A percentile compares a stretch with the other conserved stretches of the same genome.
These are phyloP conservation scores for Spinus olivaceus DNA, from an alignment of 2,797 vertebrate genomes.

Conservation along the genomic window DNA sequence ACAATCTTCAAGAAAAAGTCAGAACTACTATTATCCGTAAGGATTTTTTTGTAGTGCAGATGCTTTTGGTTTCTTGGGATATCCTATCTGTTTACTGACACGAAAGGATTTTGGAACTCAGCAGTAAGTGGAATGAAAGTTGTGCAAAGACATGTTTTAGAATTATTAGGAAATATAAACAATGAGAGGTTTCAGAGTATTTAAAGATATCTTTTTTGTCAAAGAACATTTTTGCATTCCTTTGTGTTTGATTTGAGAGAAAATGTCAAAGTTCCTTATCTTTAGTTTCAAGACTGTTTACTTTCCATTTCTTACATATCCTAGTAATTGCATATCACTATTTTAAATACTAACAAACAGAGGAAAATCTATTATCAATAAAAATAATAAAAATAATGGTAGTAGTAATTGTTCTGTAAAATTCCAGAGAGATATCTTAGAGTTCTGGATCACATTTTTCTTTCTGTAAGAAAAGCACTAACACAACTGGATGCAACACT, in stretches of 20 bases:
- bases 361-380: not conserved
- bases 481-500: not conserved
- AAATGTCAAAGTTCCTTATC: not conserved
- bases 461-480: not conserved
- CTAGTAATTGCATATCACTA: not conserved
- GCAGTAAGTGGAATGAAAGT: not conserved
- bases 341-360: not conserved
- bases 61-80: not conserved
- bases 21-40: not conserved
- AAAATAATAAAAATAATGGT: not conserved
- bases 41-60: not conserved
- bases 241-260: not conserved
- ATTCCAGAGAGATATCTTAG: not conserved
- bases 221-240: not conserved
- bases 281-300: not conserved
- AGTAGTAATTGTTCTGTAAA: not conserved
- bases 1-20: not conserved
- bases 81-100: not conserved
- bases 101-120: not conserved
- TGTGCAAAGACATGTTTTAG: not conserved
- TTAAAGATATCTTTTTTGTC: not conserved
- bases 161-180: not conserved
- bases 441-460: not conserved
- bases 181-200: not conserved
- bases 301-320: not conserved